These are phyloP conservation scores for Temnothorax unifasciatus DNA, from an alignment of 2,888 invertebrate genomes.

Conservation along the genomic window DNA sequence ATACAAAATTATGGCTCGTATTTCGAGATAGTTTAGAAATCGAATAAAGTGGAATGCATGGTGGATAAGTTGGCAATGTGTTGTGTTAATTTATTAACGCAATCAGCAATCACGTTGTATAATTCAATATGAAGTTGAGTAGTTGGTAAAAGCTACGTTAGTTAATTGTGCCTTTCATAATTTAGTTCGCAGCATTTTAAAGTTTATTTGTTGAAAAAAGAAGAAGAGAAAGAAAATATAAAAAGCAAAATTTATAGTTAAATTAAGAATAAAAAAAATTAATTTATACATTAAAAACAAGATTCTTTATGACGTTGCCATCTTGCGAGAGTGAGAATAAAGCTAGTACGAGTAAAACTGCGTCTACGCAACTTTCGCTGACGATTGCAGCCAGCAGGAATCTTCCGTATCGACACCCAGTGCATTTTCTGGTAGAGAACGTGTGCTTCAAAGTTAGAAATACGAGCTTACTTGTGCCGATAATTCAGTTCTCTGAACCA, in stretches of 20 bases:
- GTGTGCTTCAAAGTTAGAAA: conserved; percentile 52
- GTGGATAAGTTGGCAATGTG: neutral
- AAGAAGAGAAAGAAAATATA: neutral
- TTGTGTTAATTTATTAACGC: neutral
- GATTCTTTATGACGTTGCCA: conserved; percentile 57
- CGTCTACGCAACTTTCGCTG: conserved; percentile 3
- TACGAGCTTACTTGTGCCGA: conserved; percentile 16
- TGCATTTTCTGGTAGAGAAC: conserved; percentile 48
- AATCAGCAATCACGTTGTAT: conserved; percentile 16
- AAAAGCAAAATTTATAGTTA: conserved; percentile 62
- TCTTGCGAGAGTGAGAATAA: conserved; percentile 52
- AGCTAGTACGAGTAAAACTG: conserved; percentile 14
- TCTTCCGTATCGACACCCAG: conserved; percentile 73
- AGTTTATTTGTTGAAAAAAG: neutral
- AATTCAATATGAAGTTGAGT: conserved; percentile 24
- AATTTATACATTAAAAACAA: conserved; percentile 59
- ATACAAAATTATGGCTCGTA: neutral
- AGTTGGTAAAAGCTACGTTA: neutral
- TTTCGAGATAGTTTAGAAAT: neutral
- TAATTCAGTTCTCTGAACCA: conserved; percentile 25
- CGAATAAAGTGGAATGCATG: neutral
- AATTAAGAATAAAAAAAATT: conserved; percentile 66
- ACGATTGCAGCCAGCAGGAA: conserved; percentile 46
- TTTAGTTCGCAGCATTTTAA: conserved; percentile 12
- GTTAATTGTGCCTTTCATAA: neutral